Percentiles rank a stretch among this genome's conserved stretches.
phyloP scores from a whole-genome alignment of 2,797 vertebrate species.

The Ctenopoma kingsleyae region DNA sequence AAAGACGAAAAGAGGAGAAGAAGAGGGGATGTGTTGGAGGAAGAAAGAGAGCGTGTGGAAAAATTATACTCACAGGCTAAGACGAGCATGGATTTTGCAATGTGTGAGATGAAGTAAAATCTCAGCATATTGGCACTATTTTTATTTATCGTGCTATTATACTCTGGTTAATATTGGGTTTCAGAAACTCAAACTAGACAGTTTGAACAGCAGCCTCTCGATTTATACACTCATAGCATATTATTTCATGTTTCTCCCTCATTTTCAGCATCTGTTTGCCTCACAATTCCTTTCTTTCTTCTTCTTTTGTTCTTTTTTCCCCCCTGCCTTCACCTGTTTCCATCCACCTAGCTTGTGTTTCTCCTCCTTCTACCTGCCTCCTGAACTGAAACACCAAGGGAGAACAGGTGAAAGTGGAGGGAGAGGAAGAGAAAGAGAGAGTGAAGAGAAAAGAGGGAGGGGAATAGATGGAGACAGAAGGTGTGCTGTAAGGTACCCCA shows the following conservation, averaged over 20 bases:
- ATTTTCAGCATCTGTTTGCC: not conserved
- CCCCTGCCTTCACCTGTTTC: constrained; percentile 16
- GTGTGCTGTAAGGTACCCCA: constrained; percentile 78
- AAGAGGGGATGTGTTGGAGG: constrained; percentile 20
- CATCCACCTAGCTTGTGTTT: constrained; percentile 48
- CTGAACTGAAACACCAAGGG: constrained; percentile 53
- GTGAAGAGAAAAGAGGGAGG: constrained; percentile 10
- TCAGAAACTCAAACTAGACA: constrained; percentile 30
- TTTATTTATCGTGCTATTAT: constrained; percentile 25
- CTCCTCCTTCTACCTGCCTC: constrained; percentile 54
- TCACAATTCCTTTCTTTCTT: constrained; percentile 9
- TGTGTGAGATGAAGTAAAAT: constrained; percentile 41
- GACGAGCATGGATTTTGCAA: constrained; percentile 39
- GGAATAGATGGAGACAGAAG: constrained; percentile 65
- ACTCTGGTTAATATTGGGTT: constrained; percentile 23
- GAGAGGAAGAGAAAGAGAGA: constrained; percentile 14
- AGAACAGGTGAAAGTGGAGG: constrained; percentile 18
- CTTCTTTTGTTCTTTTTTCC: constrained; percentile 34
- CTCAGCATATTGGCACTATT: constrained; percentile 29
- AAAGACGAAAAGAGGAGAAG: constrained; percentile 39
- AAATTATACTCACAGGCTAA: constrained; percentile 54
- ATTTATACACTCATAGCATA: constrained; percentile 16
- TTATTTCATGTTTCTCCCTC: constrained; percentile 14
- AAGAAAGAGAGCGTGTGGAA: constrained; percentile 35
- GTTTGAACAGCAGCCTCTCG: constrained; percentile 32